A percentile compares a stretch with the other conserved stretches of the same genome.
These are phyloP conservation scores for Orestias chungarensis DNA, from an alignment of 2,797 vertebrate species.

Conservation along the genomic window DNA sequence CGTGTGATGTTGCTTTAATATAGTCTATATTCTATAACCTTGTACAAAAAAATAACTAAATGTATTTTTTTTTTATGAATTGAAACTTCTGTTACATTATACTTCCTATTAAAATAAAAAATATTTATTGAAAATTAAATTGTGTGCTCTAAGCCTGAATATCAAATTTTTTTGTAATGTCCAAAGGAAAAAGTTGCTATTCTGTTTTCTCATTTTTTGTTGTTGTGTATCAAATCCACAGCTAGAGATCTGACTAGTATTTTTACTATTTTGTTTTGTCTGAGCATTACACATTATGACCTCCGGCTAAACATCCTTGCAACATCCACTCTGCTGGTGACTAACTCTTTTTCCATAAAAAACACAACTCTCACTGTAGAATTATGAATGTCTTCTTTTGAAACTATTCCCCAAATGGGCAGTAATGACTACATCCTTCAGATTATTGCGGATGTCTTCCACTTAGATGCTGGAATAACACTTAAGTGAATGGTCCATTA, in stretches of 20 bases:
- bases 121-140: neutral
- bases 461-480: neutral
- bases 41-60: neutral
- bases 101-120: neutral
- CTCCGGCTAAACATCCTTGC: neutral
- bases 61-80: neutral
- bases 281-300: neutral
- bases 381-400: neutral
- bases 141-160: neutral
- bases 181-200: neutral
- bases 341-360: neutral
- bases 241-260: neutral
- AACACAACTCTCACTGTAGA: neutral
- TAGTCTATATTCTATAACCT: too few species aligned
- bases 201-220: too few species aligned
- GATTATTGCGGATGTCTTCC: slow-evolving; percentile 1
- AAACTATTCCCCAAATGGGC: neutral
- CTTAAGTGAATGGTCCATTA: neutral
- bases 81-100: neutral
- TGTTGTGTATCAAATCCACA: neutral
- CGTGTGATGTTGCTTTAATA: too few species aligned
- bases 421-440: neutral
- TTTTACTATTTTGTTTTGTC: neutral
- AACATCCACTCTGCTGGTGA: neutral
- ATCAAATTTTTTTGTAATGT: neutral